Evolutionary conservation across 2,113 vertebrate genomes (phyloP).

Genomic region (Irena cyanogastra): DNA sequence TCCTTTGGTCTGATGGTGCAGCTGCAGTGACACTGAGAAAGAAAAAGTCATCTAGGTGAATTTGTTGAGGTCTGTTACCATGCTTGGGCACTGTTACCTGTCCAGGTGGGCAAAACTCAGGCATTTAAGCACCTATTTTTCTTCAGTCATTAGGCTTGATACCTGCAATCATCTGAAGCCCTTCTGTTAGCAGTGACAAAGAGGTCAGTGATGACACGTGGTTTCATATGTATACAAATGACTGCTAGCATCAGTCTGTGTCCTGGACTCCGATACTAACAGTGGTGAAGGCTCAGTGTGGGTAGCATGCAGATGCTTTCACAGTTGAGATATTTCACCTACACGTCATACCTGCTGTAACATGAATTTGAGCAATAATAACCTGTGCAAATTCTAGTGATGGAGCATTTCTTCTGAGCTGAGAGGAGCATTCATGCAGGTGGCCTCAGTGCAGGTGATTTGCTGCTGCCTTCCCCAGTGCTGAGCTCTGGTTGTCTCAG

Average conservation of each 20-base stretch:
- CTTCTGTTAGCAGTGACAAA: background rate
- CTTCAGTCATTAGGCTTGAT: background rate
- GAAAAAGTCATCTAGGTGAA: background rate
- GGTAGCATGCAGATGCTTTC: background rate
- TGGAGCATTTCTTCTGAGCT: background rate
- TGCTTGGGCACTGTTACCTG: background rate
- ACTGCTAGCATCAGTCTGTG: background rate
- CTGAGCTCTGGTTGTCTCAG: background rate
- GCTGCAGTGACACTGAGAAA: background rate
- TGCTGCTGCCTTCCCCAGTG: fast-evolving
- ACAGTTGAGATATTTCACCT: background rate
- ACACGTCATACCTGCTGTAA: background rate
- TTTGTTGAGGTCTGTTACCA: background rate
- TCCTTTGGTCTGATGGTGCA: background rate
- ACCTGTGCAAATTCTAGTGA: background rate
- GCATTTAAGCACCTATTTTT: background rate
- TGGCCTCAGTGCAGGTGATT: background rate
- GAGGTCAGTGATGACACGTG: background rate
- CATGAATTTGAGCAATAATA: background rate
- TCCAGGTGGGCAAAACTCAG: background rate
- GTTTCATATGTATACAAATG: background rate
- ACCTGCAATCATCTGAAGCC: background rate
- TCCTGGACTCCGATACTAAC: background rate
- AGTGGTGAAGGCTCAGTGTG: background rate
- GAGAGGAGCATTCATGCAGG: fast-evolving